Evolutionary conservation across 2,797 vertebrate genomes (phyloP).

Genomic region (Selene dorsalis): DNA sequence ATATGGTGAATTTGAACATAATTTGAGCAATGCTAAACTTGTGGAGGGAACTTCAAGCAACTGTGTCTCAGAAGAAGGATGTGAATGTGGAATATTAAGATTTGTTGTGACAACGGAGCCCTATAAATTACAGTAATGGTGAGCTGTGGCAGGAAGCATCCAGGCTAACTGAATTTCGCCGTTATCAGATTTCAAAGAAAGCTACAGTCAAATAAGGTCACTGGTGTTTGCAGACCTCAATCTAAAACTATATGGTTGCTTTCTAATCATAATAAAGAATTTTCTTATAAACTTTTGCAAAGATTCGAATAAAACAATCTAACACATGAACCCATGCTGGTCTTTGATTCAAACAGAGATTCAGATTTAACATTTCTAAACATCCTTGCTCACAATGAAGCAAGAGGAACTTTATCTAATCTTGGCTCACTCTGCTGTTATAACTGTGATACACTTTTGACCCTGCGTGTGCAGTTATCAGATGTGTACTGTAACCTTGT

Average conservation of each 20-base stretch:
- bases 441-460: conserved; percentile 1
- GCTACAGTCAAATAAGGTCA: background rate
- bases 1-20: background rate
- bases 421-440: background rate
- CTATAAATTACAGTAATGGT: background rate
- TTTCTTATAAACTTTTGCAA: background rate
- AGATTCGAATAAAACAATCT: background rate
- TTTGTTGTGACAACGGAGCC: background rate
- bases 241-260: background rate
- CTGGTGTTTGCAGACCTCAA: background rate
- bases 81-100: background rate
- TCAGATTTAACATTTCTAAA: background rate
- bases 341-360: background rate
- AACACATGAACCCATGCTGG: background rate
- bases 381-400: background rate
- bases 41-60: background rate
- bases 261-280: background rate
- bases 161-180: background rate
- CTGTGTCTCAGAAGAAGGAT: background rate
- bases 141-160: background rate
- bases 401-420: background rate
- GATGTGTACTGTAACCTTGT: background rate
- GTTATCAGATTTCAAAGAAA: background rate
- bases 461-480: background rate
- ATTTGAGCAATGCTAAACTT: background rate